Base-by-base conservation (phyloP, 2,888 invertebrate genomes). In the Cyclophora punctaria region DNA sequence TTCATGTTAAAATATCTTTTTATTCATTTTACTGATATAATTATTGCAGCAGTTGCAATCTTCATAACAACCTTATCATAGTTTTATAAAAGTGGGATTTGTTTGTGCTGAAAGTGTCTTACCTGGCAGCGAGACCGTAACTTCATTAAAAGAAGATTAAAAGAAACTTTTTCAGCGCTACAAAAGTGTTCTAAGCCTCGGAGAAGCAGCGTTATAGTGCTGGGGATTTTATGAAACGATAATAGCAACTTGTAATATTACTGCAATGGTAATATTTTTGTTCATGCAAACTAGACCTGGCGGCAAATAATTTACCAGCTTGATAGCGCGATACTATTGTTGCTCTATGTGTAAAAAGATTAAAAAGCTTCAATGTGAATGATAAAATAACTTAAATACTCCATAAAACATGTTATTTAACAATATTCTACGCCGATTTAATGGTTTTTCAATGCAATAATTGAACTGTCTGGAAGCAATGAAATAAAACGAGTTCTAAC, bases 91-190 rank as follows among this genome's bases (percentile, higher is more conserved):
- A 62, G 59, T 51, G 57, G 63, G 64, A 68, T 69, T 70, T 75
- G 73, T 73, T 73, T 70, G 59, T 61, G 49, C 64, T 63, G 48
- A 53, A 67, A 70, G 59, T 71, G 64, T 72, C 69, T 69, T 76
- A 77, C 75, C 75, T 77, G 70, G 63, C 60, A 60, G 62, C 55
- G 61, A 62, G 60, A 64, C 67, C 63, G 71, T 69, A 78, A 81
- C 75, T 82, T 82, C 75, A 81, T 81, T 80, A 82, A 80, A 82
- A 78, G 73, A 72, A 77, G 78, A 80, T 80, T 80, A 79, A 73
- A 74, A 73, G 62, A 74, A 81, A 80, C 71, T 81, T 79, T 69
- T 63, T 55, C 65, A 65, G 53, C 63, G 69, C 67, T 66, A 69
- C 68, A 71, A 74, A 44, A 71, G 67, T 69, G 61, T 69, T 71